Conservation (phyloP, 2,888 invertebrate species). For the Scelioninae gen. 2 region DNA sequence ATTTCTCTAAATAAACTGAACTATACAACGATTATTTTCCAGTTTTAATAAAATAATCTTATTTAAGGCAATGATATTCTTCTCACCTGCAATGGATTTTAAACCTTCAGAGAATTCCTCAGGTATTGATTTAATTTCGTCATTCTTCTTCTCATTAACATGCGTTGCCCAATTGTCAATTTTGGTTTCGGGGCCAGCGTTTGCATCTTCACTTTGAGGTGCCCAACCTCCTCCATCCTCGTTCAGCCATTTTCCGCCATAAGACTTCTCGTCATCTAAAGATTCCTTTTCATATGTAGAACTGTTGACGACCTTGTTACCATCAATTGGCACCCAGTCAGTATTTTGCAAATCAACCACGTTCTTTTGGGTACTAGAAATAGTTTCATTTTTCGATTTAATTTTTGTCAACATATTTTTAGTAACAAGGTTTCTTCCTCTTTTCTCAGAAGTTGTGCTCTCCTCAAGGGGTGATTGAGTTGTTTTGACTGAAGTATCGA, state of each 20-base stretch:
- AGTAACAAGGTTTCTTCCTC: conserved; percentile 36
- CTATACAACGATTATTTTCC: no score
- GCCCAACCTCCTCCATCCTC: conserved; percentile 64
- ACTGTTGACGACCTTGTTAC: conserved; percentile 37
- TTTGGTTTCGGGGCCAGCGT: conserved; percentile 62
- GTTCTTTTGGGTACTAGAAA: conserved; percentile 12
- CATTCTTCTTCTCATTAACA: conserved; percentile 38
- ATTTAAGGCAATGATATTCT: not conserved
- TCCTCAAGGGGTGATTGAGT: conserved; percentile 25
- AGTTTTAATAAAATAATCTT: no score
- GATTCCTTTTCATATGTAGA: conserved; percentile 30
- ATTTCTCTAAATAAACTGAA: no score
- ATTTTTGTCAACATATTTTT: conserved; percentile 5
- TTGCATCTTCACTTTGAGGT: conserved; percentile 58
- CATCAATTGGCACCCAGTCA: conserved; percentile 60
- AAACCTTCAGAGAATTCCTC: conserved; percentile 34
- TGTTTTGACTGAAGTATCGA: conserved; percentile 39
- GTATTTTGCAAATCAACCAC: conserved; percentile 41
- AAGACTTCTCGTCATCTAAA: conserved; percentile 44
- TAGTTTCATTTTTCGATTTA: conserved; percentile 27
- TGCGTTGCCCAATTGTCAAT: conserved; percentile 70
- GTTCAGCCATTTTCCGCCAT: conserved; percentile 65
- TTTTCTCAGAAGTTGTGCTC: conserved; percentile 39
- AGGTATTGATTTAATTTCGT: no score
- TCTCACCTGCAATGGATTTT: conserved; percentile 32